These are phyloP conservation scores for Heliconius hermathena DNA, from an alignment of 1,140 invertebrate genomes.

Conservation along the genomic window DNA sequence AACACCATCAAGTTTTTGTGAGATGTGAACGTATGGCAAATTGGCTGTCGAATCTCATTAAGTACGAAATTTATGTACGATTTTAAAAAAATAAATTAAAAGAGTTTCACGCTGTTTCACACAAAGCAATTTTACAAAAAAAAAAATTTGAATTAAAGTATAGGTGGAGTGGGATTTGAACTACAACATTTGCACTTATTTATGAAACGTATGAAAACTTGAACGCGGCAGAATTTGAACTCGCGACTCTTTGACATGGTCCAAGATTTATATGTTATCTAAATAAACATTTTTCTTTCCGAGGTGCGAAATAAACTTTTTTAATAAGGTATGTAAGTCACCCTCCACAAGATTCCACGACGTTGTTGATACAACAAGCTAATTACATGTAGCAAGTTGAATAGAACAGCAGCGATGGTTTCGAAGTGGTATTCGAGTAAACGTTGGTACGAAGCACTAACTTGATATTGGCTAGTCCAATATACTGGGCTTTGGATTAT, in stretches of 20 bases:
- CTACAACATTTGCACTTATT: too few relatives aligned
- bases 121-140: too few relatives aligned
- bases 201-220: too few relatives aligned
- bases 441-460: slow-evolving; percentile 64
- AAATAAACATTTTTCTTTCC: too few relatives aligned
- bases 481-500: slow-evolving; percentile 64
- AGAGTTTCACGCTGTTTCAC: too few relatives aligned
- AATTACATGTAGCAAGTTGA: neutral
- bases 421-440: slow-evolving; percentile 49
- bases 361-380: neutral
- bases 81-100: neutral
- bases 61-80: neutral
- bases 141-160: too few relatives aligned
- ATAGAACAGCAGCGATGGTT: slow-evolving; percentile 14
- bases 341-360: neutral
- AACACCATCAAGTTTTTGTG: neutral
- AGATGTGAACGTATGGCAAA: neutral
- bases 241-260: too few relatives aligned
- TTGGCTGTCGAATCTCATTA: neutral
- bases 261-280: too few relatives aligned
- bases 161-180: too few relatives aligned
- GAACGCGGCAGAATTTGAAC: too few relatives aligned
- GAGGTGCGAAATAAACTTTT: too few relatives aligned
- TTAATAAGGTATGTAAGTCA: too few relatives aligned
- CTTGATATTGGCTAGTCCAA: slow-evolving; percentile 71